A percentile compares a stretch with the other conserved stretches of the same genome.
Conservation (phyloP, 2,888 invertebrate genomes). For the Pimpla rufipes region DNA sequence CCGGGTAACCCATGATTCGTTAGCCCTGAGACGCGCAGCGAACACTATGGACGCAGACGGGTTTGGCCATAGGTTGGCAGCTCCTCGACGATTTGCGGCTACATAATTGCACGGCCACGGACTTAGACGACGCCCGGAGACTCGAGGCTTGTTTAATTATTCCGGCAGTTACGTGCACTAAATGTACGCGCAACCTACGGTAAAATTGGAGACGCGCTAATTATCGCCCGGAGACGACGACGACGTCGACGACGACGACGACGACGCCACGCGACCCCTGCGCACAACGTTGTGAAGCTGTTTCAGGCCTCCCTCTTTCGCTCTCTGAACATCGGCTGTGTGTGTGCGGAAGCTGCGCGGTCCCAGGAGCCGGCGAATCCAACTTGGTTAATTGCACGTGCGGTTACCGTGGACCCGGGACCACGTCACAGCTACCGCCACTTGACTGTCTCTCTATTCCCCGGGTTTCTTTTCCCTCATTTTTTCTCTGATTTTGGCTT, state of each 20-base stretch:
- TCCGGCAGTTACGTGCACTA: conserved; percentile 76
- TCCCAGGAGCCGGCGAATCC: conserved; percentile 30
- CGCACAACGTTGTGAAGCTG: background rate
- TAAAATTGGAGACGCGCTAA: conserved; percentile 79
- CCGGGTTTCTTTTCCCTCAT: background rate
- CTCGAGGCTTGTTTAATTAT: conserved; percentile 78
- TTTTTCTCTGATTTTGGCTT: background rate
- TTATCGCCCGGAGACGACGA: conserved; percentile 73
- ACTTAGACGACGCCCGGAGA: conserved; percentile 31
- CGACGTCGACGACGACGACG: conserved; percentile 5
- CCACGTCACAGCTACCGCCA: conserved; percentile 18
- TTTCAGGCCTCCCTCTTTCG: background rate
- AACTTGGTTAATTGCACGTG: conserved; percentile 38
- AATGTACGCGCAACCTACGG: conserved; percentile 72
- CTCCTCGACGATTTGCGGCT: conserved; percentile 61
- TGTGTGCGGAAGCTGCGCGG: conserved; percentile 10
- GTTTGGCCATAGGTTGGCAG: conserved; percentile 45
- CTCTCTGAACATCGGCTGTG: conserved; percentile 6
- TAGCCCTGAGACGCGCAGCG: background rate
- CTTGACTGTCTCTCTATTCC: conserved; percentile 42
- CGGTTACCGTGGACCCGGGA: conserved; percentile 6
- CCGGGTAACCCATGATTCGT: conserved; percentile 16
- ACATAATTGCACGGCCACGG: conserved; percentile 59
- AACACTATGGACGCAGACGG: background rate
- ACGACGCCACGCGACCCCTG: conserved; percentile 57